Percentiles rank a stretch among this genome's conserved stretches.
These are phyloP conservation scores for Melanostoma scalare DNA, from an alignment of 2,888 invertebrate genomes.

Conservation along the genomic window DNA sequence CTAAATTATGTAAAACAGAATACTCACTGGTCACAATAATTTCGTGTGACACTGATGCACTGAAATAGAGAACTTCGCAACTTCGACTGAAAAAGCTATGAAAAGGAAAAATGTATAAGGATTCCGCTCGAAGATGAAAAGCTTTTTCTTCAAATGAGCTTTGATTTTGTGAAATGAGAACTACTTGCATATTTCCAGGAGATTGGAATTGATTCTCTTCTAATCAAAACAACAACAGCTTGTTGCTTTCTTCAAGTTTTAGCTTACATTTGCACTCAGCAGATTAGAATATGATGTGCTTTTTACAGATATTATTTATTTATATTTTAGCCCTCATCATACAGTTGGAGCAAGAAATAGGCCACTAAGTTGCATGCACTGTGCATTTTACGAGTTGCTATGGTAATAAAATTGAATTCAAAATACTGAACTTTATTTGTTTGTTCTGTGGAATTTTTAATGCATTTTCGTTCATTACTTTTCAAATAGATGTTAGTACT, in stretches of 20 bases:
- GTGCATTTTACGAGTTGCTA: conserved; percentile 4
- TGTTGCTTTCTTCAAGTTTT: no score
- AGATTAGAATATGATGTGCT: neutral
- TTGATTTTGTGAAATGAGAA: neutral
- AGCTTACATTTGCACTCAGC: neutral
- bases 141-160: neutral
- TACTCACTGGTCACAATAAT: conserved; percentile 29
- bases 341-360: no score
- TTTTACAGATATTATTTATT: conserved; percentile 1
- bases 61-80: conserved; percentile 46
- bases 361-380: neutral
- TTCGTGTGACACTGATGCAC: conserved; percentile 15
- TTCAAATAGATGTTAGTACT: no score
- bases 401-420: neutral
- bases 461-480: no score
- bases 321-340: neutral
- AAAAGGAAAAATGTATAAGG: conserved; percentile 14
- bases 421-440: neutral
- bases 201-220: conserved; percentile 16
- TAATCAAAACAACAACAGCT: neutral
- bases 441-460: no score
- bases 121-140: conserved; percentile 28
- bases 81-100: conserved; percentile 63
- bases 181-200: conserved; percentile 18
- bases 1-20: neutral